Base-by-base conservation (phyloP, 2,113 vertebrate genomes). In the Lepus europaeus region DNA sequence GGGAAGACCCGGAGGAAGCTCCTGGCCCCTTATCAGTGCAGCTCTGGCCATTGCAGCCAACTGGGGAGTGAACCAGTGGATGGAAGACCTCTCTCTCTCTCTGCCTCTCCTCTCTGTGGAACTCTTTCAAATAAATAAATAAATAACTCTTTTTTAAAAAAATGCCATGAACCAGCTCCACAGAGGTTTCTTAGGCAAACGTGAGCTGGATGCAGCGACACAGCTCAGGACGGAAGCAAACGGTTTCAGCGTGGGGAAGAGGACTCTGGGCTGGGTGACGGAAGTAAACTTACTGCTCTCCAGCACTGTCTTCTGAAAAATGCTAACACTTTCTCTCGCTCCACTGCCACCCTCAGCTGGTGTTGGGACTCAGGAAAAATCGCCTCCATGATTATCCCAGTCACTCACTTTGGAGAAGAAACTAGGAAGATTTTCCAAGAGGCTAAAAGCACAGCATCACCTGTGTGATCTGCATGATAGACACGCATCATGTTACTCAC, bases 341-440 rank as follows among this genome's bases (percentile, higher is more conserved):
- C 59, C 72, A 9, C 29, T 78, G 4, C 2, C 29, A 64, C 63
- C 63, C 66, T 63, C 31, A 68, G 19, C 11, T 17, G 29, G 29
- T 64, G 31, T 49, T 80, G 9, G 61, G n/a, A 76, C 61, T 70
- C 11, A 45, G 45, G 45, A 74, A 36, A 27, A 68, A 63, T 39
- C 61, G 11, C 19, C 68, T 81, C 82, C 51, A 83, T 17, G 23
- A 85, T 53, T 20, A 51, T 78, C 59, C 61, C 39, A 90, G 72
- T 78, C 53, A 88, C 19, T 80, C 63, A 94, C 64, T 74, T 80
- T 64, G 53, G 77, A 23, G 90, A 76, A 83, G 36, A 77, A 91
- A 97, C 79, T 33, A 96, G 86, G 29, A 49, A 91, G 92, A 45
- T 95, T 96, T 19, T 92, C 66, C 49, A 76, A 94, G 90, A 27